These are phyloP conservation scores for Acanthopagrus latus DNA, from an alignment of 2,797 vertebrate genomes.

Conservation along the genomic window DNA sequence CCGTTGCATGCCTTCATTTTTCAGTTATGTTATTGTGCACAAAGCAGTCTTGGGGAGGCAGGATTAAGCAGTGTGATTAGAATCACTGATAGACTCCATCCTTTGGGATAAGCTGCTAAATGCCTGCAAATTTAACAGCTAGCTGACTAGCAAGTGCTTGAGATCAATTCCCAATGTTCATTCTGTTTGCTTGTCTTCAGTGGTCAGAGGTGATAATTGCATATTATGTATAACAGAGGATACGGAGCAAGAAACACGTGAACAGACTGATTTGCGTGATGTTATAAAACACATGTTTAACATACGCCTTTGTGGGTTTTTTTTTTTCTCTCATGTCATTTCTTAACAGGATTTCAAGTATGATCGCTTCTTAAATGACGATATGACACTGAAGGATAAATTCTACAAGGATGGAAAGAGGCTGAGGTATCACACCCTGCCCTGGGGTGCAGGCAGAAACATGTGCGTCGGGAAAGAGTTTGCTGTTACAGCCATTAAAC, in stretches of 20 bases:
- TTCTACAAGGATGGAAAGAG: conserved; percentile 89
- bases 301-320: not conserved
- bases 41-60: conserved; percentile 35
- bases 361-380: conserved; percentile 89
- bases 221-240: conserved; percentile 17
- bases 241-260: not conserved
- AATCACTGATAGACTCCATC: conserved; percentile 43
- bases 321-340: not conserved
- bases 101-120: conserved; percentile 54
- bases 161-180: conserved; percentile 35
- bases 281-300: not conserved
- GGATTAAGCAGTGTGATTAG: conserved; percentile 51
- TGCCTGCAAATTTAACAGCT: conserved; percentile 49
- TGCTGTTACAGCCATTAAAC: conserved; percentile 88
- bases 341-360: conserved; percentile 87
- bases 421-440: conserved; percentile 90
- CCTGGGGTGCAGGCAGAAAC: conserved; percentile 91
- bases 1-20: not conserved
- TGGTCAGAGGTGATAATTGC: conserved; percentile 7
- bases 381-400: conserved; percentile 82
- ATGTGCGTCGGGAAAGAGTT: conserved; percentile 91
- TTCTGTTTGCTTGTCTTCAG: conserved; percentile 20
- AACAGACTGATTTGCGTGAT: conserved; percentile 9
- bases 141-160: conserved; percentile 6
- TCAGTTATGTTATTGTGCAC: conserved; percentile 7